Evolutionary conservation across 53 echinoderm and acorn worm genomes (phyloP).

Genomic region (Echinarachnius parma): DNA sequence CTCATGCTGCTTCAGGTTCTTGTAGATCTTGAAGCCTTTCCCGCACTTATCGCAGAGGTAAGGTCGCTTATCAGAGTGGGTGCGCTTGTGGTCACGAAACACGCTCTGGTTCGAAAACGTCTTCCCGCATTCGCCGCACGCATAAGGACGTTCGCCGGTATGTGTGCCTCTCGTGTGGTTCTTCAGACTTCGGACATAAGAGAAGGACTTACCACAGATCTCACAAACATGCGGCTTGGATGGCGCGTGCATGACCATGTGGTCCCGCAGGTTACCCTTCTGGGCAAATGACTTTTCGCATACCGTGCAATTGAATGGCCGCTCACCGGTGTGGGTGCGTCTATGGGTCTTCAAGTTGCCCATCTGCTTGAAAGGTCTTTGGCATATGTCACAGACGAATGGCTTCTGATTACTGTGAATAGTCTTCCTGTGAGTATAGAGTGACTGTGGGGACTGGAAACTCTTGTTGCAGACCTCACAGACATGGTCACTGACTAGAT

Average conservation of each 20-base stretch:
- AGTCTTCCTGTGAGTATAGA: conserved; percentile 21
- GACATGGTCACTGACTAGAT: conserved; percentile 3
- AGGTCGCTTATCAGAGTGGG: conserved; percentile 21
- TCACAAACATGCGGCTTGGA: conserved; percentile 32
- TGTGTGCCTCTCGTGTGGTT: conserved; percentile 43
- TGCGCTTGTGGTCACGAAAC: conserved; percentile 35
- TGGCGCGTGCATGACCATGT: conserved; percentile 28
- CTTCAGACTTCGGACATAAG: conserved; percentile 32
- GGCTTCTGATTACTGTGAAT: conserved; percentile 26
- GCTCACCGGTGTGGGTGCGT: conserved; percentile 34
- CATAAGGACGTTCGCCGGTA: conserved; percentile 34
- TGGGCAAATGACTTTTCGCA: conserved; percentile 31
- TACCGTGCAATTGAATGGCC: conserved; percentile 15
- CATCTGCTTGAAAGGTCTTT: conserved; percentile 33
- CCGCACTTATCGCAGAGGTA: conserved; percentile 42
- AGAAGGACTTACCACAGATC: conserved; percentile 31
- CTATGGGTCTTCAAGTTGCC: conserved; percentile 45
- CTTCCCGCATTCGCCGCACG: conserved; percentile 7
- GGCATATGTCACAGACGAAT: conserved; percentile 28
- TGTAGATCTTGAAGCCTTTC: conserved; percentile 37
- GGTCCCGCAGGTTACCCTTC: conserved; percentile 37
- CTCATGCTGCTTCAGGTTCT: conserved; percentile 46
- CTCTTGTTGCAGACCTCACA: conserved; percentile 29
- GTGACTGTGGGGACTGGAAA: conserved; percentile 4
- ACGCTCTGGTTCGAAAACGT: conserved; percentile 31